A percentile compares a stretch with the other conserved stretches of the same genome.
Conservation (phyloP, 2,888 invertebrate species). For the Thymelicus acteon region DNA sequence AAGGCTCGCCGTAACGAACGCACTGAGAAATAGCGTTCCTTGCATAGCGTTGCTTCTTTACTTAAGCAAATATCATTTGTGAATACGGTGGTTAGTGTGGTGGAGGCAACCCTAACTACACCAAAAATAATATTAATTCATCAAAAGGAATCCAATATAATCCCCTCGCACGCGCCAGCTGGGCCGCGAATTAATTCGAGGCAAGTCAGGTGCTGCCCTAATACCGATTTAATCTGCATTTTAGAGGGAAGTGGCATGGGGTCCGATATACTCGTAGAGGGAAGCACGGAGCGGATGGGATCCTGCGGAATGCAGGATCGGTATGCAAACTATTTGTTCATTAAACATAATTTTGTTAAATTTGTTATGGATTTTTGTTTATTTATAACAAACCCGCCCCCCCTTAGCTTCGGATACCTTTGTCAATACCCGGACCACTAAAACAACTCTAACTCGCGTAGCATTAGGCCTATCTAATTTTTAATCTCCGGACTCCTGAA, state of each 20-base stretch:
- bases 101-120: neutral
- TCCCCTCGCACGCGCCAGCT: constrained; percentile 58
- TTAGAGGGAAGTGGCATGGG: constrained; percentile 50
- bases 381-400: too few species aligned
- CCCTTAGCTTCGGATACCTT: too few species aligned
- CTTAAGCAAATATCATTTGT: too few species aligned
- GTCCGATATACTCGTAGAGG: constrained; percentile 34
- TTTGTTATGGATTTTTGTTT: too few species aligned
- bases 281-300: constrained; percentile 37
- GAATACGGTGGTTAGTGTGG: too few species aligned
- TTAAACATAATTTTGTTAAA: neutral
- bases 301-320: constrained; percentile 23
- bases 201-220: constrained; percentile 61
- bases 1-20: too few species aligned
- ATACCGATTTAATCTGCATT: constrained; percentile 62
- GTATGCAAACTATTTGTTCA: constrained; percentile 10
- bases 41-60: too few species aligned
- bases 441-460: too few species aligned
- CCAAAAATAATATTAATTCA: constrained; percentile 66
- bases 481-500: too few species aligned
- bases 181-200: constrained; percentile 55
- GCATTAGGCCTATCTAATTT: too few species aligned
- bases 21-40: too few species aligned
- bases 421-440: too few species aligned
- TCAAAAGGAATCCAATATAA: constrained; percentile 66